A percentile compares a stretch with the other conserved stretches of the same genome.
phyloP scores from a whole-genome alignment of 2,888 invertebrate genomes.

The Chirona hameri region DNA sequence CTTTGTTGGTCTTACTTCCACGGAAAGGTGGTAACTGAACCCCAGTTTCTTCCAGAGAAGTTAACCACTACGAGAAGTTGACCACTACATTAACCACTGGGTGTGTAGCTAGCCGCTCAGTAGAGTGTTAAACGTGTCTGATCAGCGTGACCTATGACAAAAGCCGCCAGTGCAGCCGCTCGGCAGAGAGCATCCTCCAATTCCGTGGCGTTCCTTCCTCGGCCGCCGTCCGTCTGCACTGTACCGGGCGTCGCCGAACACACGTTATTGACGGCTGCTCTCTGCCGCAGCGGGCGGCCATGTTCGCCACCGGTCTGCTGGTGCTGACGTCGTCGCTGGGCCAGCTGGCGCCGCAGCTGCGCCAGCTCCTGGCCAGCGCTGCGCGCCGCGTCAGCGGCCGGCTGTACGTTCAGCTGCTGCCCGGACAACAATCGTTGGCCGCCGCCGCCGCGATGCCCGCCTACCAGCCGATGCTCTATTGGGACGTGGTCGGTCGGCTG shows the following conservation, averaged over 20 bases:
- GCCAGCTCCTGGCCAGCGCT: not conserved
- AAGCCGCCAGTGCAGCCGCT: no score
- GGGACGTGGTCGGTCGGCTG: not conserved
- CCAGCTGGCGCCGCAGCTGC: constrained; percentile 13
- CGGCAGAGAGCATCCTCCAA: no score
- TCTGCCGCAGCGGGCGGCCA: constrained; percentile 5
- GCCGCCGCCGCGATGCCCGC: not conserved
- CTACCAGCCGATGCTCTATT: not conserved
- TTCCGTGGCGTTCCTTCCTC: no score
- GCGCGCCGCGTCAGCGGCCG: not conserved
- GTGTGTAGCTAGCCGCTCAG: no score
- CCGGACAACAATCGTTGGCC: not conserved
- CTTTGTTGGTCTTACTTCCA: no score
- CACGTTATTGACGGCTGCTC: not conserved
- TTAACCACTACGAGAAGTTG: no score
- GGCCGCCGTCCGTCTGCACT: no score
- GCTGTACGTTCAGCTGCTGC: constrained; percentile 23
- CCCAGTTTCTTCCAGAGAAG: no score
- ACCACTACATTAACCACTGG: no score
- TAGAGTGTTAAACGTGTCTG: no score
- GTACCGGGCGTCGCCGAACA: not conserved
- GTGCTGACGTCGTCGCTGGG: constrained; percentile 24
- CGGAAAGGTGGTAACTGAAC: no score
- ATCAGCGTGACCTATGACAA: no score
- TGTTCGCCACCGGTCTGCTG: constrained; percentile 13